Evolutionary conservation across 2,888 invertebrate species (phyloP), one percentile per base, ranked within the genome.

Genomic region (Sicus ferrugineus): DNA sequence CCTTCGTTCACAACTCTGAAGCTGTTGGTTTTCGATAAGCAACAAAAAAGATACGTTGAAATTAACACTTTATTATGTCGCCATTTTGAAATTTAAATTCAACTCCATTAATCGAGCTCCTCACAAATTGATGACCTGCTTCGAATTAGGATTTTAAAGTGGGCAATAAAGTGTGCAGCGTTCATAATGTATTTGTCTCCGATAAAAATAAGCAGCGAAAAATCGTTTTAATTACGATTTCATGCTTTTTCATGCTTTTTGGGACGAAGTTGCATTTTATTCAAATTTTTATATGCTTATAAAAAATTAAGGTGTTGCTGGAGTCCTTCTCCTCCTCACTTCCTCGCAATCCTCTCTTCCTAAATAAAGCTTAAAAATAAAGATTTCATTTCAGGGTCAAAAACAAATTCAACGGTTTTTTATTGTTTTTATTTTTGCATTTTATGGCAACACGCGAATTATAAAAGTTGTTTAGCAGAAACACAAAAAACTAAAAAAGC

Each of bases 241-340:
- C 52, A 38, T 46, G 63, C 58, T 58, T 67, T 58, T 52, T 54
- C 3, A 19, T 54, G 31, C 21, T 31, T 2, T 52, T 65, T 54
- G 54, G 52, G 56, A 28, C 38, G 11, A n/a, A 46, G 64, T 67
- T 48, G 52, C 64, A 67, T 64, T 52, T 63, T 67, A 70, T 70
- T 62, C 56, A 64, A 70, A 69, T 61, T 54, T 56, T 61, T 28
- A 61, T 67, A 61, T 61, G 50, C 59, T 21, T 34, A 64, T 64
- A 34, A 52, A 64, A n/a, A 63, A 67, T 30, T n/a, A 52, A 38
- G 26, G 30, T 54, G 1, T 54, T 54, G 4, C 19, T 59, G 11
- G 34, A 34, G 34, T 14, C 2, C 34, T 14, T 14, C n/a, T n/a
- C n/a, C n/a, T 34, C 34, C 34, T 14, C 34, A 34, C 1, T 14